Evolutionary conservation across 2,797 vertebrate genomes (phyloP), one percentile per base, ranked within the genome.

Genomic region (Centropyge bicolor): DNA sequence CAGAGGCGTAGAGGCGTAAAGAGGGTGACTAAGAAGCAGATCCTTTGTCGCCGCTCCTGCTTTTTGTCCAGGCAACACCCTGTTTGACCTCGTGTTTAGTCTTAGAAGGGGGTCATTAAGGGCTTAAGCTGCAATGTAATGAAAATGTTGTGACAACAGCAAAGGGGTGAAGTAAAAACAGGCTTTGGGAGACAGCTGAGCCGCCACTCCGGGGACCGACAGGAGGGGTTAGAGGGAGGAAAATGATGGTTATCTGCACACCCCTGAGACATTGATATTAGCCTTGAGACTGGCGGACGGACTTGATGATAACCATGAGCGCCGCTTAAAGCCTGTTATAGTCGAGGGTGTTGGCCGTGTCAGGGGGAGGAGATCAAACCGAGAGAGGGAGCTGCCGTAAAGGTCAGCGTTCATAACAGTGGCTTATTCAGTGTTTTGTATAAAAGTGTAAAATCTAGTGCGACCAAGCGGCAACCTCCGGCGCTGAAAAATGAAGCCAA

Each of bases 61-160:
- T 81, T 78, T 75, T 57, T 80, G 88, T 89, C 83, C 71, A 59
- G 83, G 69, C 73, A 71, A 89, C 91, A 88, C 92, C 90, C 88
- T 84, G 88, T 79, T 84, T 91, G 86, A 91, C 92, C 93, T 83
- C 86, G 16, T 93, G 91, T 94, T 93, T 91, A 92, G 90, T 92
- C 91, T 91, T 82, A 52, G 61, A 85, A 82, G 86, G 67, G 87
- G 88, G 81, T 91, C 89, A 84, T 93, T 94, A 92, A 78, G 81
- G 78, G 90, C 91, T 93, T 88, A 86, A 85, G 92, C 88, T 89
- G 91, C 89, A 69, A 88, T 88, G 86, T 94, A 93, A 95, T 94
- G 91, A 93, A 94, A 93, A 93, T 92, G 91, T 93, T 93, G 93
- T 92, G 90, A 89, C 91, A 89, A 91, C 89, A 90, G 88, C 81